Percentiles rank a stretch among this genome's conserved stretches.
These are phyloP conservation scores for Epizoanthus rinbou DNA, from an alignment of 92 coral and sea anemone species.

Conservation along the genomic window DNA sequence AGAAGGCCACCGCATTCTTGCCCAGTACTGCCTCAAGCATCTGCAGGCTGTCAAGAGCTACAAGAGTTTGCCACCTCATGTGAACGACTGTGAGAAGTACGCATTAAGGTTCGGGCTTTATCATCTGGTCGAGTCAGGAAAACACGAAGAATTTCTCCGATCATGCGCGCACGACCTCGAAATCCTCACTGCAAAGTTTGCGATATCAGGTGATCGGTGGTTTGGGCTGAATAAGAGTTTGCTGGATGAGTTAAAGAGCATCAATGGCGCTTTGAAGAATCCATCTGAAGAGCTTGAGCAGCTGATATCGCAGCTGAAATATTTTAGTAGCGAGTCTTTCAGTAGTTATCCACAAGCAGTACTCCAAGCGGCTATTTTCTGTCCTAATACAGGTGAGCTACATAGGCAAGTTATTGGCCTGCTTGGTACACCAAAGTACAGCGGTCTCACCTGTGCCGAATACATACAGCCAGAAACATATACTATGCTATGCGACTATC, in stretches of 20 bases:
- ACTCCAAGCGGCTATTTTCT: slow-evolving; percentile 15
- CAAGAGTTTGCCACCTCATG: background rate
- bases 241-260: background rate
- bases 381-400: slow-evolving; percentile 8
- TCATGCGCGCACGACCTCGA: background rate
- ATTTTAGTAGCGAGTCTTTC: background rate
- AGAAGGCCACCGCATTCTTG: slow-evolving; percentile 28
- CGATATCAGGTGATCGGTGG: background rate
- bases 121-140: background rate
- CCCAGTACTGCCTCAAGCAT: background rate
- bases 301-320: background rate
- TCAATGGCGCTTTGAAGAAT: background rate
- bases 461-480: background rate
- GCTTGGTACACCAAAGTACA: slow-evolving; percentile 27
- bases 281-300: background rate
- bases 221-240: background rate
- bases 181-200: slow-evolving; percentile 11
- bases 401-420: slow-evolving; percentile 16
- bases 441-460: background rate
- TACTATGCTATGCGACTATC: background rate
- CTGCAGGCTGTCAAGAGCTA: slow-evolving; percentile 4
- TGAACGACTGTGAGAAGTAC: slow-evolving; percentile 20
- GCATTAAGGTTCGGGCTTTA: slow-evolving; percentile 21
- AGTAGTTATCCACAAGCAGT: background rate
- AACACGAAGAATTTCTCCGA: background rate